Evolutionary conservation across 2,888 invertebrate genomes (phyloP), one percentile per base, ranked within the genome.

Genomic region (Drosophila neutralis): DNA sequence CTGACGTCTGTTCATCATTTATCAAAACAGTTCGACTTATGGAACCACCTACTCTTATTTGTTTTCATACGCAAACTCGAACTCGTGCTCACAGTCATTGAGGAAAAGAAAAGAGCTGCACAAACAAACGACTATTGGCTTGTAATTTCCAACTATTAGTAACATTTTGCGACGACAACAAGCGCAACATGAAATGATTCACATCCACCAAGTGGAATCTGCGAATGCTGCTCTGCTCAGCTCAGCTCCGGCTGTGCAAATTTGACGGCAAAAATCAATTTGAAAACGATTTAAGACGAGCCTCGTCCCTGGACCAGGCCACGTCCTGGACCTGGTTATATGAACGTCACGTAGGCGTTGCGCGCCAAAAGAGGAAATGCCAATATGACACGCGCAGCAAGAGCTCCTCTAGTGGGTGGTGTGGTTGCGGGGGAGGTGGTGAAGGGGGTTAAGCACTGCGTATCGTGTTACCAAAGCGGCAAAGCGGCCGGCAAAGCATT

Each of bases 81-180:
- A 54, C 72, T 65, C 59, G 65, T 65, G 54, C 42, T 24, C 36
- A n/a, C 6, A 60, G 65, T 58, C 78, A 67, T 60, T 72, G 66
- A 56, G 62, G 40, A 38, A 35, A 7, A 2, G 56, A 49, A n/a
- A 24, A 35, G 21, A 59, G 40, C 53, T 59, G 53, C 63, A 70
- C 51, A 73, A 73, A 76, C 66, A 77, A 84, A 80, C 82, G 81
- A 87, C 77, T 87, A 78, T 75, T 82, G 80, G 80, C 83, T 81
- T 90, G 89, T 89, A 87, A 87, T 87, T 90, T 90, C 57, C 63
- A 82, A 87, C 87, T 87, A 87, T 87, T 87, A 87, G 89, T 88
- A 87, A 88, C 77, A 88, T 85, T 85, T 82, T 78, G 88, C 78
- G 80, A 82, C 86, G 87, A 87, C 89, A 87, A 81, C 87, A 72